Evolutionary conservation across 2,113 vertebrate genomes (phyloP).

Genomic region (Platichthys stellatus): DNA sequence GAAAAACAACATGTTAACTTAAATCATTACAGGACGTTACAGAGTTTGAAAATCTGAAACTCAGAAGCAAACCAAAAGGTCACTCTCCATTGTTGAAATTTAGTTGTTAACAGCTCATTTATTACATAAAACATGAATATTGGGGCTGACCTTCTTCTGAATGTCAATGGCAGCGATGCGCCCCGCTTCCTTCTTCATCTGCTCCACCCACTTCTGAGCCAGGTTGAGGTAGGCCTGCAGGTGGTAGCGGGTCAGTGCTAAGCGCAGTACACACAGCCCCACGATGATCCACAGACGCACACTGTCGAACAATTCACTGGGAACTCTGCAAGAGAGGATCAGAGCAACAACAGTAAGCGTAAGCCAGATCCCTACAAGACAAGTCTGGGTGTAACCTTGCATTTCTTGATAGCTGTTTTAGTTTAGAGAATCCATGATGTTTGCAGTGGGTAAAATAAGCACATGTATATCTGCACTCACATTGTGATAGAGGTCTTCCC

Average conservation of each 20-base stretch:
- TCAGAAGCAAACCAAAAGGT: not conserved
- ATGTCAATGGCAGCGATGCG: constrained; percentile 90
- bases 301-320: constrained; percentile 84
- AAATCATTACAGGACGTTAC: not conserved
- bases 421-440: too few species aligned
- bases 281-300: constrained; percentile 89
- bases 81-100: not conserved
- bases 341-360: not conserved
- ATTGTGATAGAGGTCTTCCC: constrained; percentile 84
- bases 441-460: too few species aligned
- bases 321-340: constrained; percentile 78
- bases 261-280: constrained; percentile 83
- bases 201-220: constrained; percentile 89
- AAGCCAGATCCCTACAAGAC: too few species aligned
- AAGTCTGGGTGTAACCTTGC: not conserved
- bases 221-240: constrained; percentile 96
- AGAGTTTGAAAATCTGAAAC: not conserved
- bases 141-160: constrained; percentile 86
- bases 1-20: not conserved
- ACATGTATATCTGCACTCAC: constrained; percentile 75
- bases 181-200: constrained; percentile 90
- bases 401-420: not conserved
- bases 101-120: not conserved
- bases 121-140: not conserved
- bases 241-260: constrained; percentile 86